These are phyloP conservation scores for Pristionchus entomophagus DNA, from an alignment of 2,888 invertebrate genomes.

Conservation along the genomic window DNA sequence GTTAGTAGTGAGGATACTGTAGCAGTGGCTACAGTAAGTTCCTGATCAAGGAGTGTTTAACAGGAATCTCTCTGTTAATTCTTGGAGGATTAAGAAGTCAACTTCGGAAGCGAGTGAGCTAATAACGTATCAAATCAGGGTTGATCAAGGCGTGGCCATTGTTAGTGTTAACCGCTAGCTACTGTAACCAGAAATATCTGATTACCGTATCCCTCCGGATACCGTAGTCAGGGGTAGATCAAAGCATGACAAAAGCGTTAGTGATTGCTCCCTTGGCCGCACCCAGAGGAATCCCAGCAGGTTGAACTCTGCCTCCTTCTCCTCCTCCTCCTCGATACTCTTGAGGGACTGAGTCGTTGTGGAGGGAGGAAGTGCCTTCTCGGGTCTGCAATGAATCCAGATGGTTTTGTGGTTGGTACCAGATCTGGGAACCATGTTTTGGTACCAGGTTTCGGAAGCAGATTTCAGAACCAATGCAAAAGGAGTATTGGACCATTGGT, in stretches of 20 bases:
- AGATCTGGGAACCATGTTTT: too few relatives aligned
- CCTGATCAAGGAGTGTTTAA: neutral
- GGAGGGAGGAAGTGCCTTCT: neutral
- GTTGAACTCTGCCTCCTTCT: slow-evolving; percentile 33
- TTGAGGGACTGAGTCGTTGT: neutral
- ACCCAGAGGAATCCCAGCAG: slow-evolving; percentile 64
- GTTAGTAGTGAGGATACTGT: neutral
- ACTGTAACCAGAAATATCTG: too few relatives aligned
- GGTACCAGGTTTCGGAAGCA: too few relatives aligned
- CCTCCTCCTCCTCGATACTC: neutral
- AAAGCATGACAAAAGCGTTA: neutral
- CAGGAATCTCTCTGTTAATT: neutral
- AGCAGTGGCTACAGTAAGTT: neutral
- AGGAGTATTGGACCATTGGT: too few relatives aligned
- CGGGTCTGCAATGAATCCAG: neutral
- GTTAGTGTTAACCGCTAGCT: too few relatives aligned
- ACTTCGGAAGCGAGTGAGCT: too few relatives aligned
- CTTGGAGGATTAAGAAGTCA: neutral
- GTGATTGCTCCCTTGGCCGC: slow-evolving; percentile 41
- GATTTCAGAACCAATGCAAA: too few relatives aligned
- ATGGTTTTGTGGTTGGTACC: too few relatives aligned
- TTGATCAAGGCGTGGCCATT: too few relatives aligned
- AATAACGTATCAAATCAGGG: too few relatives aligned
- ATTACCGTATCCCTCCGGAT: too few relatives aligned
- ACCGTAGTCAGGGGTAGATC: neutral